Conservation (phyloP, 2,797 vertebrate species). For the Tragopan temminckii region DNA sequence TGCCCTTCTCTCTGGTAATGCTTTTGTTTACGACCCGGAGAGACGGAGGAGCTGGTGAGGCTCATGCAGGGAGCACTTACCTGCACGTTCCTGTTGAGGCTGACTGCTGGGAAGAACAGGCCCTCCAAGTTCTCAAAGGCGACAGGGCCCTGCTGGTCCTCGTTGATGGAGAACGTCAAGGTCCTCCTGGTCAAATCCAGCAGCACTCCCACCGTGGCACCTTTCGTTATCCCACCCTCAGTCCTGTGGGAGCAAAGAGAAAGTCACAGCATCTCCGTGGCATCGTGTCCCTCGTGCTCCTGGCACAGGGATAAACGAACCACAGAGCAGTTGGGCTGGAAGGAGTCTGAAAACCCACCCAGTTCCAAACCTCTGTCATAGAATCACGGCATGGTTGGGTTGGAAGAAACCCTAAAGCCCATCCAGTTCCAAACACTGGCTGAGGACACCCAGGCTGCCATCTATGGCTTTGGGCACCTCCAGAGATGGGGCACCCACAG, state of each 20-base stretch:
- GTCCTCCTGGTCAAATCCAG: conserved; percentile 92
- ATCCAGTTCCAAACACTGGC: not conserved
- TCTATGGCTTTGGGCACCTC: not conserved
- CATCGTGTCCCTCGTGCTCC: not conserved
- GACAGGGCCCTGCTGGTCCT: conserved; percentile 97
- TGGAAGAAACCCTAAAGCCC: not conserved
- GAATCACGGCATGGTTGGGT: not conserved
- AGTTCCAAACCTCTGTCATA: not conserved
- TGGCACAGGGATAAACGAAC: not conserved
- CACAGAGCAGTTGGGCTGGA: not conserved
- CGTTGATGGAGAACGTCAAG: conserved; percentile 95
- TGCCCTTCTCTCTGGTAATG: not conserved
- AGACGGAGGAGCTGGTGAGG: not conserved
- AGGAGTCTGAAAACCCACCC: not conserved
- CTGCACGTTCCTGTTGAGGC: conserved; percentile 98
- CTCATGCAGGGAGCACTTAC: conserved; percentile 70
- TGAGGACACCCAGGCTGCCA: not conserved
- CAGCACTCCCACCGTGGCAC: conserved; percentile 92
- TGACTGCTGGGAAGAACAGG: conserved; percentile 94
- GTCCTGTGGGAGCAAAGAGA: conserved; percentile 81
- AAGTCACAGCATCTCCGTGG: not conserved
- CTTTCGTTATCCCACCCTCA: conserved; percentile 95
- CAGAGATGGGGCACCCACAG: not conserved
- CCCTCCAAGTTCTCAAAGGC: conserved; percentile 96
- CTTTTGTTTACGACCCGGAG: not conserved